Conservation (phyloP, 2,888 invertebrate genomes). For the Philereme transversata region DNA sequence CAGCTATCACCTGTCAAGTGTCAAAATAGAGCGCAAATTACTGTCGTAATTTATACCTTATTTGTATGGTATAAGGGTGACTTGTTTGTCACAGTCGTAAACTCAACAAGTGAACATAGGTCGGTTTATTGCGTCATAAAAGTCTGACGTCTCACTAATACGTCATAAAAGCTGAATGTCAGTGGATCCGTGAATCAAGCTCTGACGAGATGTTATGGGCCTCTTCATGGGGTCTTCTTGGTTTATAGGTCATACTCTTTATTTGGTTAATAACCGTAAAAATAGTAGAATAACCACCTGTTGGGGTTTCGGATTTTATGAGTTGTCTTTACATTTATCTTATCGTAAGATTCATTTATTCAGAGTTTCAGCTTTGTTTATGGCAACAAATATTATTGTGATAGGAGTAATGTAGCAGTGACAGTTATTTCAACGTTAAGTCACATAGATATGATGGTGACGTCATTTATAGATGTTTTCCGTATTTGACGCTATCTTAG, state of each 20-base stretch:
- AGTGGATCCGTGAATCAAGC: constrained; percentile 41
- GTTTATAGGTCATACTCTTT: constrained; percentile 53
- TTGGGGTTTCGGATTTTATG: constrained; percentile 30
- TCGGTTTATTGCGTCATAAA: constrained; percentile 72
- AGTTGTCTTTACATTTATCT: constrained; percentile 21
- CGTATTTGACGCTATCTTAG: too few relatives aligned
- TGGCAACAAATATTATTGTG: too few relatives aligned
- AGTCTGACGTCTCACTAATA: constrained; percentile 75
- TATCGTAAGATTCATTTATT: constrained; percentile 18
- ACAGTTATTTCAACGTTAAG: too few relatives aligned
- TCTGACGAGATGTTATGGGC: constrained; percentile 50
- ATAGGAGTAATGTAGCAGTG: too few relatives aligned
- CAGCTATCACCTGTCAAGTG: constrained; percentile 31
- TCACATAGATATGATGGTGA: too few relatives aligned
- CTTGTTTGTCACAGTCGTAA: constrained; percentile 50
- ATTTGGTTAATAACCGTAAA: constrained; percentile 60
- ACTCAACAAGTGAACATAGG: constrained; percentile 79
- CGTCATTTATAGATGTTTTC: too few relatives aligned
- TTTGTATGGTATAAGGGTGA: constrained; percentile 16
- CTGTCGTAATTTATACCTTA: constrained; percentile 17
- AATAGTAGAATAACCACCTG: constrained; percentile 43
- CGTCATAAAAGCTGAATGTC: constrained; percentile 67
- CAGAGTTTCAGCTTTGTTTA: not conserved
- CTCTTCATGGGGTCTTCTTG: constrained; percentile 34
- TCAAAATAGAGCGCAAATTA: constrained; percentile 20